Evolutionary conservation across 2,113 vertebrate species (phyloP), one percentile per base, ranked within the genome.

Genomic region (Vidua chalybeata): DNA sequence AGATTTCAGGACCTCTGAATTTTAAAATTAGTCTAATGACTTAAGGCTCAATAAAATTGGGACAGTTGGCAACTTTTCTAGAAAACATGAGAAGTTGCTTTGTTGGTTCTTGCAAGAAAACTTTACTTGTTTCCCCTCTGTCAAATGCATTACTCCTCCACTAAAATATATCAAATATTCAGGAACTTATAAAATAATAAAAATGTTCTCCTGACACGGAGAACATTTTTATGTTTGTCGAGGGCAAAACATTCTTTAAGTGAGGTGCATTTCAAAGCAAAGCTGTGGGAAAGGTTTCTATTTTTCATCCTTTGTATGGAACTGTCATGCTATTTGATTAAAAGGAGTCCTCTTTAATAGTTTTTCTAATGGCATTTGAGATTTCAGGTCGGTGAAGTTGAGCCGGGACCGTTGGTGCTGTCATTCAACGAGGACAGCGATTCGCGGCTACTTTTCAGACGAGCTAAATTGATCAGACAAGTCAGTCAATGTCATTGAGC

Each of bases 381-480:
- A 37, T 90, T 86, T 88, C 67, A 46, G 24, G 1, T 59, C 0
- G 39, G 85, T 63, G 56, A 84, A 89, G 95, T 96, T 96, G 41
- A 95, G 93, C 88, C 7, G 63, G 97, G 97, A 97, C 97, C 84
- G 27, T 83, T 97, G 80, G 41, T 95, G 69, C 94, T 83, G 94
- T 98, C 98, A 97, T 95, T 98, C 97, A 96, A 62, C 31, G 13
- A 54, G 87, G 95, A 97, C 97, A 95, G 98, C 84, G 37, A 98
- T 98, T 98, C 97, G 85, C 80, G 96, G 97, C 96, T 87, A 97
- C 97, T 97, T 97, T 96, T 98, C 95, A 97, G 98, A 98, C 97
- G 97, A 98, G 98, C 97, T 97, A 97, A 98, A 99, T 99, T 99
- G 99, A 99, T 99, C 98, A 98, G 98, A 97, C 96, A 98, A 98